Conservation (phyloP, 2,888 invertebrate genomes). For the Scelioninae gen. 1 region DNA sequence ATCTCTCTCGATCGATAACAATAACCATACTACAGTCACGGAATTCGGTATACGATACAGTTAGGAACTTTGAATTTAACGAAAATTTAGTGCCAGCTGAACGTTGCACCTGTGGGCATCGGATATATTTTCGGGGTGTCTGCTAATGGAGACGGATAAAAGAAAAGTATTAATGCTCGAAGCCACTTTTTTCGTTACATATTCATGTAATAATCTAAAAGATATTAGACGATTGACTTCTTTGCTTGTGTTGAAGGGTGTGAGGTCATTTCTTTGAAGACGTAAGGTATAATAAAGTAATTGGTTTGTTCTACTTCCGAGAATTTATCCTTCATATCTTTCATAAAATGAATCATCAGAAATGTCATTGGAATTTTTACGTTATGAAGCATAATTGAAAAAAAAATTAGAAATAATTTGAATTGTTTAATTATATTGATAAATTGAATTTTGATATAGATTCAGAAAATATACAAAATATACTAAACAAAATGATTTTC, state of each 20-base stretch:
- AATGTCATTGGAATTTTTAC: neutral
- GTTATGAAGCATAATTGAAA: too few species aligned
- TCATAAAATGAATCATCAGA: conserved; percentile 34
- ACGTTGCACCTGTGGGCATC: conserved; percentile 63
- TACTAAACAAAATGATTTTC: too few species aligned
- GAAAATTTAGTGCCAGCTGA: conserved; percentile 71
- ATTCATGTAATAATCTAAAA: conserved; percentile 29
- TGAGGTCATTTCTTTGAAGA: conserved; percentile 45
- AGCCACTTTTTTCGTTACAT: conserved; percentile 18
- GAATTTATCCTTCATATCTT: conserved; percentile 20
- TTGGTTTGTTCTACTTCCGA: conserved; percentile 58
- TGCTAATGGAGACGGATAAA: conserved; percentile 59
- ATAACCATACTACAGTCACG: conserved; percentile 64
- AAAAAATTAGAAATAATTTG: too few species aligned
- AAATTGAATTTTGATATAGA: too few species aligned
- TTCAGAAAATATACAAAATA: too few species aligned
- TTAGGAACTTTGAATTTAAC: conserved; percentile 64
- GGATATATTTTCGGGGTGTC: conserved; percentile 17
- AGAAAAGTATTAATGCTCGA: conserved; percentile 44
- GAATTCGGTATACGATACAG: conserved; percentile 54
- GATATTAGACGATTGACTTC: conserved; percentile 58
- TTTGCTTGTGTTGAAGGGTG: conserved; percentile 28
- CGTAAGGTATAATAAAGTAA: conserved; percentile 61
- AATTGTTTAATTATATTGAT: too few species aligned
- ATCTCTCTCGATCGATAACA: conserved; percentile 65